A percentile compares a stretch with the other conserved stretches of the same genome.
Conservation (phyloP, 2,888 invertebrate genomes). For the Elgonia sp. region DNA sequence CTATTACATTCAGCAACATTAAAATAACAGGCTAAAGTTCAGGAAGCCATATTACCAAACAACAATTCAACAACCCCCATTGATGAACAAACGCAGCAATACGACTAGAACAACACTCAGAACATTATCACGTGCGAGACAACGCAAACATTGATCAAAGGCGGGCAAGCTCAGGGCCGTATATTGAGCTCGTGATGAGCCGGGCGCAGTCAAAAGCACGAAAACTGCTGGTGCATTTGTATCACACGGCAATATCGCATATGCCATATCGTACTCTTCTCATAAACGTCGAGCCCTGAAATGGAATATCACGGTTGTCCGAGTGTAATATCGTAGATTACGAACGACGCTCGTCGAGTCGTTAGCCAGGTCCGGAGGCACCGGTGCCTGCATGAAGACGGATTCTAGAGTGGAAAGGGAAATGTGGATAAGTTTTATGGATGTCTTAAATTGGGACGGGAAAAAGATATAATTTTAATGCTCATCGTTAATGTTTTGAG, state of each 20-base stretch:
- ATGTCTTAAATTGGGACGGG: background rate
- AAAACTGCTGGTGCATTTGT: constrained; percentile 30
- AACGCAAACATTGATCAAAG: constrained; percentile 67
- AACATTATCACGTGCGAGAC: constrained; percentile 60
- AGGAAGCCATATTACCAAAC: constrained; percentile 48
- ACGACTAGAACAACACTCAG: constrained; percentile 44
- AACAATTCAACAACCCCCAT: constrained; percentile 46
- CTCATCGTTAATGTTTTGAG: background rate
- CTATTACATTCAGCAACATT: constrained; percentile 30
- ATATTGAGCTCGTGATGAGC: constrained; percentile 1
- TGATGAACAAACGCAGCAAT: constrained; percentile 56
- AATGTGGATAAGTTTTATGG: background rate
- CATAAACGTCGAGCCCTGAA: constrained; percentile 43
- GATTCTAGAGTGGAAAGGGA: background rate
- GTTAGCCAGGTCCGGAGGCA: constrained; percentile 33
- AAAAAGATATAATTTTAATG: background rate
- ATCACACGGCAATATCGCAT: constrained; percentile 31
- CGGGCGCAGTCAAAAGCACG: constrained; percentile 16
- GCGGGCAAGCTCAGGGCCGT: constrained; percentile 21
- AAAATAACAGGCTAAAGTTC: constrained; percentile 38
- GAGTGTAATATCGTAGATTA: constrained; percentile 55
- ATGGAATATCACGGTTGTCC: constrained; percentile 37
- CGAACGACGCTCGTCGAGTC: constrained; percentile 28
- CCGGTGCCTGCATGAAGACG: constrained; percentile 12
- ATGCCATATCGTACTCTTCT: constrained; percentile 25